Conservation (phyloP, 92 coral and sea anemone genomes). For the Bergia puertoricense region DNA sequence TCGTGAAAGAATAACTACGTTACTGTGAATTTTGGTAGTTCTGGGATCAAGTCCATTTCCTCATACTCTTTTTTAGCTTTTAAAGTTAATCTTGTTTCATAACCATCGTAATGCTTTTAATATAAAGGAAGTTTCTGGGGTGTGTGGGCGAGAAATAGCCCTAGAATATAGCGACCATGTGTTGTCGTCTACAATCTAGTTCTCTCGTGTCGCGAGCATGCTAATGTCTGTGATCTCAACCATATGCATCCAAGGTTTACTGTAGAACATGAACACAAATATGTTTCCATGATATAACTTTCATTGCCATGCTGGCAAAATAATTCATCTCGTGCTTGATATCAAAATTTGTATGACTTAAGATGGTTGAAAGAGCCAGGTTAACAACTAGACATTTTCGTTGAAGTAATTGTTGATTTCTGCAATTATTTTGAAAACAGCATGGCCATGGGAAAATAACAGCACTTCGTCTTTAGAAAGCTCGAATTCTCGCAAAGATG, state of each 20-base stretch:
- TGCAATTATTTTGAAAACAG: neutral
- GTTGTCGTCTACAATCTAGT: neutral
- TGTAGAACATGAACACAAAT: too few species aligned
- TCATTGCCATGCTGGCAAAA: neutral
- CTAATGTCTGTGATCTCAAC: neutral
- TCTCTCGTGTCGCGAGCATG: neutral
- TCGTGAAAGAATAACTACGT: slow-evolving; percentile 9
- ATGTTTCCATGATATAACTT: neutral
- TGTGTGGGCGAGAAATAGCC: neutral
- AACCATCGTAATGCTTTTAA: neutral
- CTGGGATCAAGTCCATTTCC: neutral
- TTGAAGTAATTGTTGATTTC: neutral
- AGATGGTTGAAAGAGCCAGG: neutral
- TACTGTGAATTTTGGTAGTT: neutral
- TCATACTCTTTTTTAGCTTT: neutral
- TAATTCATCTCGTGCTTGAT: neutral
- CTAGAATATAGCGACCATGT: neutral
- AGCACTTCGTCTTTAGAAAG: too few species aligned
- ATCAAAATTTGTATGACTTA: neutral
- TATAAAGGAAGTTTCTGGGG: too few species aligned
- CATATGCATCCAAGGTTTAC: too few species aligned
- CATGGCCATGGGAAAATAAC: neutral
- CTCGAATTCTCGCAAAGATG: neutral
- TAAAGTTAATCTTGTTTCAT: neutral
- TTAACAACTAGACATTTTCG: neutral